Evolutionary conservation across 92 coral and sea anemone species (phyloP), one percentile per base, ranked within the genome.

Genomic region (Plumapathes pennacea): DNA sequence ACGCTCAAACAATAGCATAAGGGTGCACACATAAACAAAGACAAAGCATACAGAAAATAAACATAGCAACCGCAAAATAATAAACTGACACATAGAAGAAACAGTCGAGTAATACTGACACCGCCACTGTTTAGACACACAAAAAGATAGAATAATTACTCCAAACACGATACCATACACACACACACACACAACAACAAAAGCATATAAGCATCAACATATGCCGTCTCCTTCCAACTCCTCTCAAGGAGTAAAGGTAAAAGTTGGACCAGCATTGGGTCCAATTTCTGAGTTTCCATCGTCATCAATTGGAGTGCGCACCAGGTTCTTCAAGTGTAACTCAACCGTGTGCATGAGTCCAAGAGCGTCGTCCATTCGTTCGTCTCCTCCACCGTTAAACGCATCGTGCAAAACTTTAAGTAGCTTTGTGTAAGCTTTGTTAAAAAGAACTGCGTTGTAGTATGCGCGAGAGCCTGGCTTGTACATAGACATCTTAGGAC

Each of bases 181-280:
- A n/a, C n/a, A n/a, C n/a, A n/a, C n/a, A n/a, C n/a, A n/a, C n/a
- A n/a, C n/a, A n/a, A n/a, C n/a, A n/a, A n/a, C n/a, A n/a, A n/a
- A n/a, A n/a, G n/a, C n/a, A n/a, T n/a, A n/a, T n/a, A n/a, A n/a
- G n/a, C n/a, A n/a, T n/a, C n/a, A n/a, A n/a, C n/a, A n/a, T n/a
- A n/a, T n/a, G n/a, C n/a, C n/a, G n/a, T n/a, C n/a, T n/a, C n/a
- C n/a, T n/a, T n/a, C n/a, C n/a, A n/a, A n/a, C n/a, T n/a, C n/a
- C n/a, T n/a, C n/a, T n/a, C n/a, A 60, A 2, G 82, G 82, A 11
- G 61, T 31, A 28, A 79, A 79, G 24, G 71, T 55, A 40, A 62
- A 79, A 25, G 81, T 25, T 1, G 85, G 90, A 1, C 72, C 85
- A 17, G 89, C 85, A 49, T 83, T 83, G 4, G 85, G 89, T 4